phyloP scores from a whole-genome alignment of 2,888 invertebrate species.

The Allygus modestus region DNA sequence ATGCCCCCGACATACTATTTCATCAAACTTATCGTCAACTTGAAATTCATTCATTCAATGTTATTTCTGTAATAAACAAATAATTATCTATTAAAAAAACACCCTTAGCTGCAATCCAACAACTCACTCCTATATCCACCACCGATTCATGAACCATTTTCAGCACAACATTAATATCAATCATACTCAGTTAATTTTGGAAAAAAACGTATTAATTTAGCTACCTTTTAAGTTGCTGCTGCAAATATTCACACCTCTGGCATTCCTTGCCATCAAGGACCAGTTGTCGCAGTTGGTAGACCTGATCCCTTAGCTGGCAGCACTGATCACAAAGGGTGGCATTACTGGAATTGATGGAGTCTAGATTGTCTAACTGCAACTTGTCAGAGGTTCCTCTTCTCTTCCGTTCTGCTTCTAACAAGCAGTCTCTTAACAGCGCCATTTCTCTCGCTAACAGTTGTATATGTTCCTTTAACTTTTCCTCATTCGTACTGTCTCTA shows the following conservation, averaged over 20 bases:
- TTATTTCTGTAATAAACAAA: too few relatives aligned
- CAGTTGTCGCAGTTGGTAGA: constrained; percentile 74
- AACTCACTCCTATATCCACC: too few relatives aligned
- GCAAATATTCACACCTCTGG: constrained; percentile 75
- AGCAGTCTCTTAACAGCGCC: constrained; percentile 65
- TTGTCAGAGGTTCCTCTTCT: constrained; percentile 61
- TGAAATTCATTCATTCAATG: too few relatives aligned
- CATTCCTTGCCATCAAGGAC: constrained; percentile 74
- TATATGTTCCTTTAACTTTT: constrained; percentile 68
- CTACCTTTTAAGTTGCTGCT: constrained; percentile 77
- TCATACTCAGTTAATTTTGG: too few relatives aligned
- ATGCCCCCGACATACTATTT: too few relatives aligned
- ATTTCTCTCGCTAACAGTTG: constrained; percentile 70
- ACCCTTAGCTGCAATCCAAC: too few relatives aligned
- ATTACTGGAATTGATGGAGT: constrained; percentile 55
- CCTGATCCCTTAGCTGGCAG: constrained; percentile 77
- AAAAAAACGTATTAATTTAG: too few relatives aligned
- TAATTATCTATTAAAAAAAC: too few relatives aligned
- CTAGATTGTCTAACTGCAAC: constrained; percentile 56
- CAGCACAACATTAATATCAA: too few relatives aligned
- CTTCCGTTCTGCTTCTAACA: constrained; percentile 66
- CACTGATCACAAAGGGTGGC: constrained; percentile 77
- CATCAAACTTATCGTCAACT: too few relatives aligned
- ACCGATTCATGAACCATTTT: too few relatives aligned
- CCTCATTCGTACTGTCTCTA: constrained; percentile 66